A percentile compares a stretch with the other conserved stretches of the same genome.
phyloP scores from a whole-genome alignment of 2,113 vertebrate genomes.

The Corydoras maculifer region DNA sequence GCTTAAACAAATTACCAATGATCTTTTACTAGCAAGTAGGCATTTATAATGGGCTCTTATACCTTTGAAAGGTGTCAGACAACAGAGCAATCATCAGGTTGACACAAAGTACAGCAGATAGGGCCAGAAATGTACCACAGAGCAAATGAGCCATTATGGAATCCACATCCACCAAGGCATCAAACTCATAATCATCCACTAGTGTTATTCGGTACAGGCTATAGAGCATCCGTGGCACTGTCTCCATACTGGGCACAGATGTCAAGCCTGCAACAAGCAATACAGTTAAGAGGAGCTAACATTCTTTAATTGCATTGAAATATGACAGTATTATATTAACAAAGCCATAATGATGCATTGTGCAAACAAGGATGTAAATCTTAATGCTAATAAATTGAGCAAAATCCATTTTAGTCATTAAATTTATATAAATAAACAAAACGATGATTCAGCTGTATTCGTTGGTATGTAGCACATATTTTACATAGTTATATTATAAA shows the following conservation, averaged over 20 bases:
- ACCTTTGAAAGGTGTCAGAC: conserved; percentile 64
- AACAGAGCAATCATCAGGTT: conserved; percentile 61
- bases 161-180: conserved; percentile 54
- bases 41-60: background rate
- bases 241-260: conserved; percentile 58
- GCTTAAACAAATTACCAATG: background rate
- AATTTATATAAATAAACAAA: too few species aligned
- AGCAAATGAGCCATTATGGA: conserved; percentile 59
- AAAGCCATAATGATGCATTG: too few species aligned
- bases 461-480: too few species aligned
- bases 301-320: too few species aligned
- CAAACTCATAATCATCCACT: conserved; percentile 62
- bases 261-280: conserved; percentile 38
- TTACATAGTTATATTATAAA: too few species aligned
- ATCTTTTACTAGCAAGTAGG: background rate
- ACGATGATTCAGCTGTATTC: too few species aligned
- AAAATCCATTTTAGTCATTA: too few species aligned
- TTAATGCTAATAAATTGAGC: too few species aligned
- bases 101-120: conserved; percentile 59
- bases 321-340: too few species aligned
- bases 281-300: background rate
- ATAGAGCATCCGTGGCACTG: conserved; percentile 54
- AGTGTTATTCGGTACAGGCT: conserved; percentile 63
- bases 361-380: too few species aligned
- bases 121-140: conserved; percentile 58